Percentiles rank a stretch among this genome's conserved stretches.
phyloP scores from a whole-genome alignment of 2,888 invertebrate species.

The Mermis nigrescens region DNA sequence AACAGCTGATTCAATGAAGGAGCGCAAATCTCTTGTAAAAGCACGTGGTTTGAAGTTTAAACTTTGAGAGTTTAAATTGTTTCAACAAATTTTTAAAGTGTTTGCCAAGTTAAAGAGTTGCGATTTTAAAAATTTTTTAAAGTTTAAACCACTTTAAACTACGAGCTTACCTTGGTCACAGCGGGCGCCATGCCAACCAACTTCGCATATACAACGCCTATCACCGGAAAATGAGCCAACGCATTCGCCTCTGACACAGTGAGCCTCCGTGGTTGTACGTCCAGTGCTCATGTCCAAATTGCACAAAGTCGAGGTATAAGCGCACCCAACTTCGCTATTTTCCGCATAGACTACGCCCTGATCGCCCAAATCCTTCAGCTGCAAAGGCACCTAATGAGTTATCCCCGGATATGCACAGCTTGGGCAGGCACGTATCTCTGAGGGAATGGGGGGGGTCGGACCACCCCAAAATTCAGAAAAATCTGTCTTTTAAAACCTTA shows the following conservation, averaged over 20 bases:
- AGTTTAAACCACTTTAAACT: not conserved
- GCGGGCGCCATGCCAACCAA: conserved; percentile 65
- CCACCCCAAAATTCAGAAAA: too few relatives aligned
- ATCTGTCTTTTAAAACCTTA: too few relatives aligned
- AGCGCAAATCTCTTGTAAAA: too few relatives aligned
- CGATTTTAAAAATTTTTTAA: not conserved
- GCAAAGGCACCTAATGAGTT: too few relatives aligned
- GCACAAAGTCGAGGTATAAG: not conserved
- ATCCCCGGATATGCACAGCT: too few relatives aligned
- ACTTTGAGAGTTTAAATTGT: too few relatives aligned
- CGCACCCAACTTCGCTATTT: conserved; percentile 1
- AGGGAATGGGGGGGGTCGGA: too few relatives aligned
- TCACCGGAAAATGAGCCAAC: conserved; percentile 16
- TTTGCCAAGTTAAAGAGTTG: too few relatives aligned
- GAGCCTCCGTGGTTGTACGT: conserved; percentile 1
- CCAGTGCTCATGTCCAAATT: not conserved
- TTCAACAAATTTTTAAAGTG: too few relatives aligned
- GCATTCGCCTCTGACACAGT: conserved; percentile 27
- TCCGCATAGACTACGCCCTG: conserved; percentile 45
- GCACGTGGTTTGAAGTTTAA: too few relatives aligned
- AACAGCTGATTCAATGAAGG: too few relatives aligned
- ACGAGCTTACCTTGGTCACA: conserved; percentile 32
- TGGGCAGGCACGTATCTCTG: too few relatives aligned
- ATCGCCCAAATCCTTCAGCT: conserved; percentile 80
- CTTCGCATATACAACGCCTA: conserved; percentile 62